Evolutionary conservation across 2,797 vertebrate genomes (phyloP).

Genomic region (Iguana delicatissima): DNA sequence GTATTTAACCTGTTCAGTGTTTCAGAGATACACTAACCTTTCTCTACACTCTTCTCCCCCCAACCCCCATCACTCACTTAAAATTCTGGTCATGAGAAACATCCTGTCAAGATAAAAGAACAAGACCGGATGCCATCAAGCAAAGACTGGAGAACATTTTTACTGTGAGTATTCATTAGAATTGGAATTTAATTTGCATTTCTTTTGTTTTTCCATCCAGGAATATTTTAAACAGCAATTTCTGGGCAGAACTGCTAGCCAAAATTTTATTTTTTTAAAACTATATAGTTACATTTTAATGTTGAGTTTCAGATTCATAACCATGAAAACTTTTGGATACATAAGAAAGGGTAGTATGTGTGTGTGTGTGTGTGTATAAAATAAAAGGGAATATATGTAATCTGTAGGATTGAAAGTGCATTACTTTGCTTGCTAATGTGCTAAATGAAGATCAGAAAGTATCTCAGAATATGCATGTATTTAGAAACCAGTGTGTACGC

Average conservation of each 20-base stretch:
- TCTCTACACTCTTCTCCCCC: background rate
- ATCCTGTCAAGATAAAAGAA: conserved; percentile 67
- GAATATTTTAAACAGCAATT: conserved; percentile 59
- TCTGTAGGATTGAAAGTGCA: conserved; percentile 54
- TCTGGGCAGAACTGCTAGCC: conserved; percentile 56
- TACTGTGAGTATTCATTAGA: conserved; percentile 69
- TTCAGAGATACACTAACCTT: background rate
- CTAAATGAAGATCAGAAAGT: conserved; percentile 16
- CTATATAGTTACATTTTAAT: conserved; percentile 49
- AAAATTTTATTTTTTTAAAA: conserved; percentile 40
- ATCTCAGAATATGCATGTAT: background rate
- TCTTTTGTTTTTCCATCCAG: conserved; percentile 51
- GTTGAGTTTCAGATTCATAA: conserved; percentile 64
- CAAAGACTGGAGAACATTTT: conserved; percentile 52
- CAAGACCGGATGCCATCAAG: conserved; percentile 56
- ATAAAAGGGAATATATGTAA: conserved; percentile 29
- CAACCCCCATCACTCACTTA: conserved; percentile 37
- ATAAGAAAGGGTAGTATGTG: conserved; percentile 24
- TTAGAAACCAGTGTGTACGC: background rate
- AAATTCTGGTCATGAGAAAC: conserved; percentile 64
- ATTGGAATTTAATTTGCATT: conserved; percentile 59
- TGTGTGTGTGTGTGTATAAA: conserved; percentile 45
- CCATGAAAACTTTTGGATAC: conserved; percentile 61
- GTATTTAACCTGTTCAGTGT: background rate
- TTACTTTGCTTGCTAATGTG: conserved; percentile 51